phyloP scores from a whole-genome alignment of 2,888 invertebrate species.

The Drosophila hamatofila region DNA sequence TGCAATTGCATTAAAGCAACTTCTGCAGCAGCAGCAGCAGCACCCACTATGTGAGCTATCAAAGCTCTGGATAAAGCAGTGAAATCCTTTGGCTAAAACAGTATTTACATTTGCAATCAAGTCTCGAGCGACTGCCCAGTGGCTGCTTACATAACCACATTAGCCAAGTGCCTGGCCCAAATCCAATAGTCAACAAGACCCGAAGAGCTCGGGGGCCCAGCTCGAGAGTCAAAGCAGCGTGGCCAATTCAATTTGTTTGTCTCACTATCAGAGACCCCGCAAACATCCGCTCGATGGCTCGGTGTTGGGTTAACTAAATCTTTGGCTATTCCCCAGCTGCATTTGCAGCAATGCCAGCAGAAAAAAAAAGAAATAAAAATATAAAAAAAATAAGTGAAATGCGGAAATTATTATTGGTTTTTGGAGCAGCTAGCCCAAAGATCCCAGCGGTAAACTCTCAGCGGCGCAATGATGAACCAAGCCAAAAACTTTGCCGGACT shows the following conservation, averaged over 20 bases:
- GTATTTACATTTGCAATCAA: slow-evolving; percentile 73
- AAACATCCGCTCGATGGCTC: slow-evolving; percentile 13
- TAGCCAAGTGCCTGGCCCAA: slow-evolving; percentile 58
- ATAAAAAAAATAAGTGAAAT: slow-evolving; percentile 12
- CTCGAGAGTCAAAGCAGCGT: slow-evolving; percentile 42
- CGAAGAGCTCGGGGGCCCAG: slow-evolving; percentile 1
- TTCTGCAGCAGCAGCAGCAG: slow-evolving; percentile 1
- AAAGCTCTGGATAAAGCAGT: slow-evolving; percentile 5
- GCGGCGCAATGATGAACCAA: slow-evolving; percentile 68
- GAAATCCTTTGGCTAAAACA: slow-evolving; percentile 37
- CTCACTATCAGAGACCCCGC: slow-evolving; percentile 53
- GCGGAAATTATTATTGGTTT: slow-evolving; percentile 79
- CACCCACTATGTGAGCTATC: background rate
- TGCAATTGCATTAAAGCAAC: slow-evolving; percentile 37
- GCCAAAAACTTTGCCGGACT: slow-evolving; percentile 56
- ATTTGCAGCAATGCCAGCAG: slow-evolving; percentile 49
- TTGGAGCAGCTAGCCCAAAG: slow-evolving; percentile 60
- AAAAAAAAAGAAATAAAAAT: slow-evolving; percentile 6
- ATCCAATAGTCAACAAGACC: slow-evolving; percentile 52
- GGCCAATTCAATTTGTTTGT: slow-evolving; percentile 78
- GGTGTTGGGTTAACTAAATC: slow-evolving; percentile 50
- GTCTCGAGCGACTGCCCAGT: slow-evolving; percentile 32
- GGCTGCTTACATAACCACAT: slow-evolving; percentile 73
- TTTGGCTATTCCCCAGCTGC: slow-evolving; percentile 69
- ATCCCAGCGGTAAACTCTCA: slow-evolving; percentile 75